Evolutionary conservation across 2,113 vertebrate genomes (phyloP).

Genomic region (Tauraco erythrolophus): DNA sequence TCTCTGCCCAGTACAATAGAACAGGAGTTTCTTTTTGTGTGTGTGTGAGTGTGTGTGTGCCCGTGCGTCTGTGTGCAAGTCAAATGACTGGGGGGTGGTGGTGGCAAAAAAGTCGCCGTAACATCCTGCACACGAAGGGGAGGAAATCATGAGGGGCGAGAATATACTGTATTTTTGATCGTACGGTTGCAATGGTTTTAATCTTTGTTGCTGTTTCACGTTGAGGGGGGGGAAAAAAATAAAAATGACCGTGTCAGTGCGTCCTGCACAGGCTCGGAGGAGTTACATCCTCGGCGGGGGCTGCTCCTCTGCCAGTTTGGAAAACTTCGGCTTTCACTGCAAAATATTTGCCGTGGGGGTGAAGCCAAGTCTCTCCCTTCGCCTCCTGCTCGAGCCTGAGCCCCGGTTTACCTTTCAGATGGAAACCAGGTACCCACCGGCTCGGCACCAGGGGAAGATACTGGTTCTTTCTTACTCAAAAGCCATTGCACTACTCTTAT

Average conservation of each 20-base stretch:
- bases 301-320: not conserved
- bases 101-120: not conserved
- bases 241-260: not conserved
- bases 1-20: constrained; percentile 73
- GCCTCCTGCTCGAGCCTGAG: not conserved
- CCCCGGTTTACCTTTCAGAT: not conserved
- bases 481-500: not conserved
- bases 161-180: not conserved
- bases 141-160: not conserved
- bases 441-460: not conserved
- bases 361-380: not conserved
- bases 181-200: not conserved
- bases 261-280: not conserved
- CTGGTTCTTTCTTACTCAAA: not conserved
- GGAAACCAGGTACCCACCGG: not conserved
- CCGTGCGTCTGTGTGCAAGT: not conserved
- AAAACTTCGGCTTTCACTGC: not conserved
- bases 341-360: not conserved
- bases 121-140: not conserved
- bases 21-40: constrained; percentile 55
- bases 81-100: not conserved
- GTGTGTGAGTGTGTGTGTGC: not conserved
- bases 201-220: not conserved
- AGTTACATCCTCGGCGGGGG: not conserved
- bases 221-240: not conserved